These are phyloP conservation scores for Apaloderma vittatum DNA, from an alignment of 2,113 vertebrate genomes.

Conservation along the genomic window DNA sequence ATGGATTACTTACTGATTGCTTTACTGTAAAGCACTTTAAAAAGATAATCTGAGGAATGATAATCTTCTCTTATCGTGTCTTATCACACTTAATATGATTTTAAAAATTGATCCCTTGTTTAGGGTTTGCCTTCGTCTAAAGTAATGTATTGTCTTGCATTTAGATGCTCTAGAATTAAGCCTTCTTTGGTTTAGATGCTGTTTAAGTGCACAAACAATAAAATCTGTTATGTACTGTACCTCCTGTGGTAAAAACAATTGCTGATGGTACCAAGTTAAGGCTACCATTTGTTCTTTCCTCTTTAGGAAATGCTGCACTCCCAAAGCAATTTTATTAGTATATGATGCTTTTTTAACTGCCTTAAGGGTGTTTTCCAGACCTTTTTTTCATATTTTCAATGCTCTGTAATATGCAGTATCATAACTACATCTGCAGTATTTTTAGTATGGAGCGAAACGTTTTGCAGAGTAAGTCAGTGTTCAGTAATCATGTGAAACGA, in stretches of 20 bases:
- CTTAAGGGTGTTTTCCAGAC: background rate
- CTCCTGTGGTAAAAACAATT: background rate
- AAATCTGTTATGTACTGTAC: background rate
- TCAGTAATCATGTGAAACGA: background rate
- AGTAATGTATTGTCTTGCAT: background rate
- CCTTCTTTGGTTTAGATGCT: background rate
- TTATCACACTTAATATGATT: conserved; percentile 24
- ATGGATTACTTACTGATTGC: conserved; percentile 6
- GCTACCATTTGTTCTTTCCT: background rate
- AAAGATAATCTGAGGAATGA: conserved; percentile 1
- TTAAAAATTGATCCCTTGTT: conserved; percentile 19
- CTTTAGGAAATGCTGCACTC: background rate
- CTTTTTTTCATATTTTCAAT: background rate
- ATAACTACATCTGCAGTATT: background rate
- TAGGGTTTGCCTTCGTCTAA: background rate
- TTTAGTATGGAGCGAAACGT: background rate
- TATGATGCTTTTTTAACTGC: background rate
- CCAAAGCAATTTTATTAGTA: background rate
- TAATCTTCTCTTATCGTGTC: background rate
- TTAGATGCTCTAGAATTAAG: background rate
- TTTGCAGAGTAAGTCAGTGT: background rate
- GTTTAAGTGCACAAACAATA: background rate
- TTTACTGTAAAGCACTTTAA: conserved; percentile 21
- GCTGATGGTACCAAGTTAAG: background rate
- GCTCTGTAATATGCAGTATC: background rate